Conservation (phyloP, 2,888 invertebrate genomes). For the Orchesellides sinensis region DNA sequence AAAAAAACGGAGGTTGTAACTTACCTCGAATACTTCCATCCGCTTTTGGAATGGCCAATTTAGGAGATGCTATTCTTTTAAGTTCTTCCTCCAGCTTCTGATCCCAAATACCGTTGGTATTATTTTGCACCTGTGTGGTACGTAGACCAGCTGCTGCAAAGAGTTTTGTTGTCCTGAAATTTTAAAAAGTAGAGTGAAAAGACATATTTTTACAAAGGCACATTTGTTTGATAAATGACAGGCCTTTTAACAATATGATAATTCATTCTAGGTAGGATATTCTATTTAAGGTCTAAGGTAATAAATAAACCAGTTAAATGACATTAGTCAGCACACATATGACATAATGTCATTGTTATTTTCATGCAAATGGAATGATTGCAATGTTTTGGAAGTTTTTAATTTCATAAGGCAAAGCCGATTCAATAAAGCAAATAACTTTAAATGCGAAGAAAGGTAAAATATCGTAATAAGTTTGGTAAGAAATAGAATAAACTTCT, state of each 20-base stretch:
- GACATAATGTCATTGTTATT: background rate
- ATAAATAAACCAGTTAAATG: background rate
- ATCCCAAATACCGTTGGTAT: conserved; percentile 67
- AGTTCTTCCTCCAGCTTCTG: conserved; percentile 71
- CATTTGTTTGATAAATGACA: background rate
- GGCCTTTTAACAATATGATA: background rate
- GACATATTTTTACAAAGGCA: background rate
- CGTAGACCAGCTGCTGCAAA: conserved; percentile 68
- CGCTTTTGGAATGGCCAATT: conserved; percentile 73
- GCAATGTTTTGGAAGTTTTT: no score
- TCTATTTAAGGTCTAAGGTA: background rate
- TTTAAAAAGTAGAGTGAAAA: background rate
- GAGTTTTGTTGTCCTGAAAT: conserved; percentile 68
- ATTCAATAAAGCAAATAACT: no score
- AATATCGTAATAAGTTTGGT: no score
- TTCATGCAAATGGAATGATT: no score
- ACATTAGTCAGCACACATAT: background rate
- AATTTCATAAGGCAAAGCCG: no score
- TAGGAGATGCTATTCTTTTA: conserved; percentile 62
- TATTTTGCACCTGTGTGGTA: conserved; percentile 52
- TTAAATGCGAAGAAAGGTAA: no score
- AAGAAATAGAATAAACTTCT: no score
- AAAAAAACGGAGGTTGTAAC: conserved; percentile 7
- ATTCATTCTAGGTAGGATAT: background rate
- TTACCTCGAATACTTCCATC: conserved; percentile 73